A percentile compares a stretch with the other conserved stretches of the same genome.
Conservation (phyloP, 2,113 vertebrate genomes). For the Jacana jacana region DNA sequence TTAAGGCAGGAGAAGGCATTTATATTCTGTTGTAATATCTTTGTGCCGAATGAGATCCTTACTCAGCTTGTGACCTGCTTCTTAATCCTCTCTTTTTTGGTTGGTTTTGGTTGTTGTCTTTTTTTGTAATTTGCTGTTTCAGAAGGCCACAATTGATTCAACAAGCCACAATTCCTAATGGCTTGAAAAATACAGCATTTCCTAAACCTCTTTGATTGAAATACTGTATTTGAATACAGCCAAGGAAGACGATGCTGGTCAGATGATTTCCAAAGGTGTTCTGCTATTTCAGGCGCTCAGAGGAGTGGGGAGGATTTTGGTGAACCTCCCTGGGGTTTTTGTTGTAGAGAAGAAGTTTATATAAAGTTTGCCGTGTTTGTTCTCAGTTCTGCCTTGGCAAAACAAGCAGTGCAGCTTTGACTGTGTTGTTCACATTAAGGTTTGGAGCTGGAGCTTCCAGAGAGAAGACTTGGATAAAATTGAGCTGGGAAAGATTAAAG, state of each 20-base stretch:
- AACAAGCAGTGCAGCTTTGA: neutral
- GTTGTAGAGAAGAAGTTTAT: neutral
- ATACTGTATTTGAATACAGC: neutral
- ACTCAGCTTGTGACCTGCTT: neutral
- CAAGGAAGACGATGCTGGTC: neutral
- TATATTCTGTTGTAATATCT: neutral
- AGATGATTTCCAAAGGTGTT: neutral
- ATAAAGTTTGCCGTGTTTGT: neutral
- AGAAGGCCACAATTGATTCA: neutral
- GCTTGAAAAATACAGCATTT: neutral
- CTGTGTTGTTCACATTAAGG: neutral
- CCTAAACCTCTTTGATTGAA: neutral
- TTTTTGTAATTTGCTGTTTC: neutral
- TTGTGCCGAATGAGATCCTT: neutral
- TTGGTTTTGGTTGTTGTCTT: no score
- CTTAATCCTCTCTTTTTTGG: neutral
- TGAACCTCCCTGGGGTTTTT: neutral
- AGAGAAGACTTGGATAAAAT: neutral
- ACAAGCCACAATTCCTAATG: neutral
- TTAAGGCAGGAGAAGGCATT: rapidly evolving
- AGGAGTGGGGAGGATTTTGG: neutral
- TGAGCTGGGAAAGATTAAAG: neutral
- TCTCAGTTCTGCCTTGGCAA: neutral
- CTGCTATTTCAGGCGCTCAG: rapidly evolving
- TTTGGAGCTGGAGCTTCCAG: neutral